Conservation (phyloP, 2,797 vertebrate species). For the Macrochelys suwanniensis region DNA sequence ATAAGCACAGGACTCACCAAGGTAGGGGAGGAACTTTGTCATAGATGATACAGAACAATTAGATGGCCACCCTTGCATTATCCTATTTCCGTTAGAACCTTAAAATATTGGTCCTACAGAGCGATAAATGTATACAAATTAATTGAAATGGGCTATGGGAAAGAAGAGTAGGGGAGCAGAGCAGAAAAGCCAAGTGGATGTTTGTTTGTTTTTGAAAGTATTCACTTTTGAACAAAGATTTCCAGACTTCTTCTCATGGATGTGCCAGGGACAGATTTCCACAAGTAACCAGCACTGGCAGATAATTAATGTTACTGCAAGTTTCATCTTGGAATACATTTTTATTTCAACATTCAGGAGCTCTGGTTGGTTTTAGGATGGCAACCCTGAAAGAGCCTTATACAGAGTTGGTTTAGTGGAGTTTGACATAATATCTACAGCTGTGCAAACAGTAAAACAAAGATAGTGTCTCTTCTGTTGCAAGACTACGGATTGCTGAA, state of each 20-base stretch:
- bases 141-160: background rate
- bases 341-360: background rate
- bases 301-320: slow-evolving; percentile 9
- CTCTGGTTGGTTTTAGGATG: slow-evolving; percentile 1
- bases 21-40: no score
- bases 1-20: no score
- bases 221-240: background rate
- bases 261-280: background rate
- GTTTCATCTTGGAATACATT: background rate
- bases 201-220: slow-evolving; percentile 13
- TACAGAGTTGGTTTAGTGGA: slow-evolving; percentile 47
- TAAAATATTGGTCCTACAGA: background rate
- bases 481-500: slow-evolving; percentile 56
- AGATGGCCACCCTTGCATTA: background rate
- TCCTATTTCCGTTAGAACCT: slow-evolving; percentile 13
- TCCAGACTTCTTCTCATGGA: background rate
- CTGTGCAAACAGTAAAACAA: slow-evolving; percentile 61
- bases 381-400: slow-evolving; percentile 50
- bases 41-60: background rate
- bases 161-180: background rate
- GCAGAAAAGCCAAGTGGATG: background rate
- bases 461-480: slow-evolving; percentile 39
- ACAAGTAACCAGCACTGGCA: background rate
- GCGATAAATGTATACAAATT: background rate
- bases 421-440: slow-evolving; percentile 53